Percentiles rank a stretch among this genome's conserved stretches.
Evolutionary conservation across 2,113 vertebrate genomes (phyloP).

Genomic region (Podilymbus podiceps): DNA sequence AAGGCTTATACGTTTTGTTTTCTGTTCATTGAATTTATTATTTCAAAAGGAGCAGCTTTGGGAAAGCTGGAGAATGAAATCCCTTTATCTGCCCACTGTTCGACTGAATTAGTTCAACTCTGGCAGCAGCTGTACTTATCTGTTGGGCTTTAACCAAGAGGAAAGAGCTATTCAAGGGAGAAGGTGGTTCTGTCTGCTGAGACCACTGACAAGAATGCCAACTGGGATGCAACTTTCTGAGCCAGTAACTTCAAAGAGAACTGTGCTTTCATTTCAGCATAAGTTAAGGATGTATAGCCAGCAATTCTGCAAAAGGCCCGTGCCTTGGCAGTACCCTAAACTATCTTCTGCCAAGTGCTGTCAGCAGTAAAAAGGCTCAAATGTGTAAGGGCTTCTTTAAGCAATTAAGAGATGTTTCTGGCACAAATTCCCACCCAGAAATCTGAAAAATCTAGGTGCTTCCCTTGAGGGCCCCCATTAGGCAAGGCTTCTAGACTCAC

Average conservation of each 20-base stretch:
- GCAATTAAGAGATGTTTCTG: background rate
- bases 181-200: conserved; percentile 14
- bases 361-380: background rate
- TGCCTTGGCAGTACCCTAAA: background rate
- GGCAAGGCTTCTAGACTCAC: background rate
- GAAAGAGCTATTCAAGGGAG: background rate
- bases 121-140: background rate
- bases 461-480: background rate
- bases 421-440: background rate
- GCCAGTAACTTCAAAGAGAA: conserved; percentile 14
- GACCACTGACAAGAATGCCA: background rate
- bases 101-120: background rate
- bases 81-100: background rate
- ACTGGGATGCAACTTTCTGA: background rate
- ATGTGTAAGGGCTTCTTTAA: background rate
- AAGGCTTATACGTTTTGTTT: background rate
- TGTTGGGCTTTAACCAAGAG: background rate
- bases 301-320: background rate
- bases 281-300: background rate
- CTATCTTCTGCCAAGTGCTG: background rate
- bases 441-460: background rate
- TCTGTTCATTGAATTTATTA: background rate
- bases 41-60: background rate
- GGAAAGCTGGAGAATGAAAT: conserved; percentile 18
- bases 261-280: background rate